A percentile compares a stretch with the other conserved stretches of the same genome.
These are phyloP conservation scores for Lathronympha strigana DNA, from an alignment of 2,888 invertebrate genomes.

Conservation along the genomic window DNA sequence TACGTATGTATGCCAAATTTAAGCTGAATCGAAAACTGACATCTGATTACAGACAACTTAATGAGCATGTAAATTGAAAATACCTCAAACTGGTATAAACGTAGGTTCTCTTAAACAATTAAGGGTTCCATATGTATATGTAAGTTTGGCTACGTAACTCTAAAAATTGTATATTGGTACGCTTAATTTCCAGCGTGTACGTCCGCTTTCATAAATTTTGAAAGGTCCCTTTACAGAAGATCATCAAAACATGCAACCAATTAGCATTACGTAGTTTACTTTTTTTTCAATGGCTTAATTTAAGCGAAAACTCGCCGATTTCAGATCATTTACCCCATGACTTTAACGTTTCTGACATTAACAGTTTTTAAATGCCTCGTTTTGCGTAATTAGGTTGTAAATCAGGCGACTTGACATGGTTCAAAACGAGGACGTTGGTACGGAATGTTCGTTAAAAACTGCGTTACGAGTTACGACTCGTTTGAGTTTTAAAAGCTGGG, in stretches of 20 bases:
- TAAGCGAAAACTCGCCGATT: slow-evolving; percentile 14
- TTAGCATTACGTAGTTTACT: neutral
- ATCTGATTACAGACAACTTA: neutral
- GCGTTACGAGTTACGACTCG: slow-evolving; percentile 17
- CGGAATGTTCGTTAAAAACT: slow-evolving; percentile 37
- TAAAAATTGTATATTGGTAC: too few species aligned
- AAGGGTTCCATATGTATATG: neutral
- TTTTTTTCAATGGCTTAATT: neutral
- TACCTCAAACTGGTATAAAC: too few species aligned
- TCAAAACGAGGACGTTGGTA: slow-evolving; percentile 29
- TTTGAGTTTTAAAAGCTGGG: slow-evolving; percentile 16
- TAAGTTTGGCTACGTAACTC: neutral
- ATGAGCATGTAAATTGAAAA: too few species aligned
- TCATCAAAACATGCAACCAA: slow-evolving; percentile 7
- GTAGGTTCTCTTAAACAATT: neutral
- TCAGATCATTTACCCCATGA: slow-evolving; percentile 6
- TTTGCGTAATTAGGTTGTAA: slow-evolving; percentile 39
- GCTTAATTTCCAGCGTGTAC: neutral
- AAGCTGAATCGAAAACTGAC: neutral
- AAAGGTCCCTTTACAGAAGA: neutral
- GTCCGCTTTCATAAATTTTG: neutral
- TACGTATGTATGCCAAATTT: neutral
- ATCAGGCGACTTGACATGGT: slow-evolving; percentile 35
- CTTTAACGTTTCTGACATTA: slow-evolving; percentile 20
- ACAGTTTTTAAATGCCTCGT: slow-evolving; percentile 24